These are phyloP conservation scores for Pygoscelis adeliae DNA, from an alignment of 2,113 vertebrate species.

Conservation along the genomic window DNA sequence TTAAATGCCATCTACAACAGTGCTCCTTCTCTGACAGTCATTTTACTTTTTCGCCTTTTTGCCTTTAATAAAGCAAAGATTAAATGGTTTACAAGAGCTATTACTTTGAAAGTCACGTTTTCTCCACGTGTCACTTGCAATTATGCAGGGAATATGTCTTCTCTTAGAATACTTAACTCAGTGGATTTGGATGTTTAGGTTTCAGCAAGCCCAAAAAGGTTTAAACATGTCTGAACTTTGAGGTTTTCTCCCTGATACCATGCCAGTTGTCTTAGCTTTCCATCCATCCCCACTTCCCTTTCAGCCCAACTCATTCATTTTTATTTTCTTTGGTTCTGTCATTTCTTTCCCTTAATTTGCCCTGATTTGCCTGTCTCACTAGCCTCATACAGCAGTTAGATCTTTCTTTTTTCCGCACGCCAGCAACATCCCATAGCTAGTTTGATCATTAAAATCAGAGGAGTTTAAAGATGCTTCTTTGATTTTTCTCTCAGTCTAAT, in stretches of 20 bases:
- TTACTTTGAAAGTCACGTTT: conserved; percentile 21
- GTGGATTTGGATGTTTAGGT: background rate
- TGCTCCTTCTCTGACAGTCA: background rate
- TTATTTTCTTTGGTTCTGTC: background rate
- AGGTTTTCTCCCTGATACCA: background rate
- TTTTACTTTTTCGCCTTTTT: background rate
- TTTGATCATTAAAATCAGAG: background rate
- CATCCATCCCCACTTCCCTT: background rate
- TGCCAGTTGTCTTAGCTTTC: background rate
- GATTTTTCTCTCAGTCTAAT: background rate
- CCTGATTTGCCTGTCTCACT: background rate
- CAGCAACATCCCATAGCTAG: background rate
- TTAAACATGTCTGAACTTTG: background rate
- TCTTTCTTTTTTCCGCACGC: background rate
- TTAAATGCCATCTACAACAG: conserved; percentile 48
- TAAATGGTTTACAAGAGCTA: background rate
- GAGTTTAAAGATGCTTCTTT: background rate
- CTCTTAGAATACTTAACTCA: background rate
- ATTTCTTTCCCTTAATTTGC: background rate
- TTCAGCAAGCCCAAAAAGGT: background rate
- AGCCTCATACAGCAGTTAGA: background rate
- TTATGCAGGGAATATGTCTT: background rate
- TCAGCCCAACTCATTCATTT: background rate
- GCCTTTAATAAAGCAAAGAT: conserved; percentile 35
- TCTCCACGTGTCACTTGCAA: background rate